Evolutionary conservation across 2,797 vertebrate species (phyloP).

Genomic region (Enteromius anoplus): DNA sequence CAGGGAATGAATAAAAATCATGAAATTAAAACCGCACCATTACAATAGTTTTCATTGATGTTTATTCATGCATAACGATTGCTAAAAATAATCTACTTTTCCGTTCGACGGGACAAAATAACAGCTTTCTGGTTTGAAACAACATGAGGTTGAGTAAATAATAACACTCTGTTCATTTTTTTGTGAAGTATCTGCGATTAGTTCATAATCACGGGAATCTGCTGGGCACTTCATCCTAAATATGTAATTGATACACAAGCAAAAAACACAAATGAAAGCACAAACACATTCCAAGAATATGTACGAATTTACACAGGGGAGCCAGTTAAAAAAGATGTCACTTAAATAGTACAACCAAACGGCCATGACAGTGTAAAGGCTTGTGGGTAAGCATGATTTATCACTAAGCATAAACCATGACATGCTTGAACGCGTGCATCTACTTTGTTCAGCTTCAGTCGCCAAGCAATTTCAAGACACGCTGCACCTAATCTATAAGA

Average conservation of each 20-base stretch:
- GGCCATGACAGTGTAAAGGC: conserved; percentile 42
- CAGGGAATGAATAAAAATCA: no score
- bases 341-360: conserved; percentile 39
- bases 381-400: conserved; percentile 56
- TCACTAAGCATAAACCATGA: conserved; percentile 50
- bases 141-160: neutral
- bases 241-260: neutral
- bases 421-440: conserved; percentile 54
- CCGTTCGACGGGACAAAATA: neutral
- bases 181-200: neutral
- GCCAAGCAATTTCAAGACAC: conserved; percentile 56
- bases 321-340: conserved; percentile 50
- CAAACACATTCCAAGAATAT: conserved; percentile 9
- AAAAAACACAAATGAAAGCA: conserved; percentile 4
- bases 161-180: neutral
- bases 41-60: neutral
- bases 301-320: conserved; percentile 11
- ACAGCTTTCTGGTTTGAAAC: neutral
- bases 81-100: neutral
- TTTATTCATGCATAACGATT: neutral
- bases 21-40: neutral
- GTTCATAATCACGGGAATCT: conserved; percentile 13
- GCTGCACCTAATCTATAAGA: conserved; percentile 55
- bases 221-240: conserved; percentile 6
- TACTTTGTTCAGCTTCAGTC: conserved; percentile 54